Conservation (phyloP, 1,140 invertebrate species). For the Aphelinus certus region DNA sequence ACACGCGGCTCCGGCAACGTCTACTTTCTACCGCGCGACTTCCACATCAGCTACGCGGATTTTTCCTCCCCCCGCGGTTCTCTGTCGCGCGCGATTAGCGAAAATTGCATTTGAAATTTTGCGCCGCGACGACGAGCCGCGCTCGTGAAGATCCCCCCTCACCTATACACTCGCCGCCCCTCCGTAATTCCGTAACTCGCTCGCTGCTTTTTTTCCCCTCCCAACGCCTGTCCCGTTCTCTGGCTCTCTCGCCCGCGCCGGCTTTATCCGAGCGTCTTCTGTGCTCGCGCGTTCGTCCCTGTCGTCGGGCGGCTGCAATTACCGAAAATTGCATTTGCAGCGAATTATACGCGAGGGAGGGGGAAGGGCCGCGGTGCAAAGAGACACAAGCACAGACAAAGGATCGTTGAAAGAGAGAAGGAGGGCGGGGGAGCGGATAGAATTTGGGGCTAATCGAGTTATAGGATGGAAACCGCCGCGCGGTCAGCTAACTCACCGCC, state of each 20-base stretch:
- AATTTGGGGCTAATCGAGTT: conserved; percentile 60
- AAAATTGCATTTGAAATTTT: conserved; percentile 50
- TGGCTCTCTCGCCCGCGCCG: conserved; percentile 14
- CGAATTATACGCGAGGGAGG: conserved; percentile 52
- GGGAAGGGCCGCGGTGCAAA: conserved; percentile 17
- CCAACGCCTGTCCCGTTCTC: conserved; percentile 9
- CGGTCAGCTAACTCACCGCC: conserved; percentile 56
- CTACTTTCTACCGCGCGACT: too few species aligned
- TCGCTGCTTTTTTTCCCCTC: conserved; percentile 3
- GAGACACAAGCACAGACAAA: conserved; percentile 28
- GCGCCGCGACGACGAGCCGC: neutral
- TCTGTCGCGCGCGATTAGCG: conserved; percentile 41
- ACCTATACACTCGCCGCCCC: neutral
- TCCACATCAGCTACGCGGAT: too few species aligned
- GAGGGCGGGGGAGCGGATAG: conserved; percentile 33
- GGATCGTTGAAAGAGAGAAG: conserved; percentile 36
- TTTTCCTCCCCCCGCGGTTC: neutral
- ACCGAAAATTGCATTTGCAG: conserved; percentile 58
- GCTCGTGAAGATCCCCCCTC: conserved; percentile 47
- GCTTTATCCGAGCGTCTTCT: conserved; percentile 17
- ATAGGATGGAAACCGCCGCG: conserved; percentile 59
- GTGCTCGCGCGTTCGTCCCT: conserved; percentile 32
- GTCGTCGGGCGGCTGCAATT: conserved; percentile 50
- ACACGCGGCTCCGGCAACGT: conserved; percentile 2
- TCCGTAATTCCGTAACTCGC: conserved; percentile 23